Evolutionary conservation across 2,113 vertebrate genomes (phyloP).

Genomic region (Prinia subflava): DNA sequence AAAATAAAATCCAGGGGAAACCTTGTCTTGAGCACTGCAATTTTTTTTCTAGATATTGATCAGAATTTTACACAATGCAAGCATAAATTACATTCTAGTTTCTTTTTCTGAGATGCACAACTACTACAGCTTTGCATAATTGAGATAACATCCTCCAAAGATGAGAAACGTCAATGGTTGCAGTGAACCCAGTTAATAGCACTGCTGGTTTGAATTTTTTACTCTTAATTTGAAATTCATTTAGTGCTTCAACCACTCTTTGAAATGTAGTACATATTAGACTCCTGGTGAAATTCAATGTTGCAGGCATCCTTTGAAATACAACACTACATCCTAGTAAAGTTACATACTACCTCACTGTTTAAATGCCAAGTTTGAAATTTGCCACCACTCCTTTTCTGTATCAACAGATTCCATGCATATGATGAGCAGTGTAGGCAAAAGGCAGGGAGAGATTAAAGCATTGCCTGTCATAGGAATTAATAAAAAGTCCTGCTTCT

Average conservation of each 20-base stretch:
- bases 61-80: not conserved
- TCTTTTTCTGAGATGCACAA: not conserved
- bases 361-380: slow-evolving; percentile 21
- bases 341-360: slow-evolving; percentile 24
- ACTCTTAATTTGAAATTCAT: slow-evolving; percentile 48
- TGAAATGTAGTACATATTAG: slow-evolving; percentile 37
- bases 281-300: not conserved
- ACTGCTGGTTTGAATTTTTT: slow-evolving; percentile 36
- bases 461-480: not conserved
- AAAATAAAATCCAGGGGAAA: not conserved
- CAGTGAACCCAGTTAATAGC: not conserved
- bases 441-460: slow-evolving; percentile 55
- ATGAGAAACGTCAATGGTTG: not conserved
- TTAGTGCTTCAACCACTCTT: slow-evolving; percentile 15
- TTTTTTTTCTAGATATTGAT: not conserved
- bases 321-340: not conserved
- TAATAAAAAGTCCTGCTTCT: slow-evolving; percentile 30
- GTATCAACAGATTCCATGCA: not conserved
- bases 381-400: slow-evolving; percentile 25
- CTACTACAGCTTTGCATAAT: not conserved
- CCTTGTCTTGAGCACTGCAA: not conserved
- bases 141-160: not conserved
- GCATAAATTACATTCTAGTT: not conserved
- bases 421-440: slow-evolving; percentile 11
- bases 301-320: slow-evolving; percentile 55